Conservation (phyloP, 2,797 vertebrate genomes). For the Sebastolobus alascanus region DNA sequence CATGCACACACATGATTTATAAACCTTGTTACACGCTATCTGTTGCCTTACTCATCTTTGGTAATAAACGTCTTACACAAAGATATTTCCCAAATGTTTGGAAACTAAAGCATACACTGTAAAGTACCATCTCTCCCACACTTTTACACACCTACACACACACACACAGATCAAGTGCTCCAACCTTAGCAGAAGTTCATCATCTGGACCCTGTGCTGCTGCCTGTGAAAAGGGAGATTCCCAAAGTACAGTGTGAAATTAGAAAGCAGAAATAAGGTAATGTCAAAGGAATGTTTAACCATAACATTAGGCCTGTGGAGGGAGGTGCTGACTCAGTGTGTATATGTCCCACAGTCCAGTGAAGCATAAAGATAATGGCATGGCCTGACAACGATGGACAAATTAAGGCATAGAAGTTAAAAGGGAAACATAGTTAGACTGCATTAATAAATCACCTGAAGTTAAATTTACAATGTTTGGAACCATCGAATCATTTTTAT, state of each 20-base stretch:
- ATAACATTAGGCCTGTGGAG: conserved; percentile 47
- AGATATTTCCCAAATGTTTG: conserved; percentile 24
- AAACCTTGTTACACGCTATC: neutral
- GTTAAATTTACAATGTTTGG: conserved; percentile 8
- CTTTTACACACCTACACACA: neutral
- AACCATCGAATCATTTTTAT: neutral
- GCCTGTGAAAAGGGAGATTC: conserved; percentile 57
- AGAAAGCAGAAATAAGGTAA: conserved; percentile 59
- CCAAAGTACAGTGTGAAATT: conserved; percentile 50
- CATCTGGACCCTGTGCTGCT: conserved; percentile 20
- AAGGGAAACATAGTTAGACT: neutral
- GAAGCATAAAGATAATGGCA: conserved; percentile 44
- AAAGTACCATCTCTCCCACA: neutral
- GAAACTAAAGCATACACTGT: neutral
- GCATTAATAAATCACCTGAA: neutral
- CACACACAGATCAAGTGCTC: neutral
- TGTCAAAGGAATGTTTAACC: conserved; percentile 58
- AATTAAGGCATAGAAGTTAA: neutral
- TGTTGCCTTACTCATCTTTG: neutral
- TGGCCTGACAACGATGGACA: conserved; percentile 9
- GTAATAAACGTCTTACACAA: neutral
- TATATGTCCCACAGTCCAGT: conserved; percentile 43
- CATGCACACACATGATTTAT: neutral
- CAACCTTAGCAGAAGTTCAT: conserved; percentile 29
- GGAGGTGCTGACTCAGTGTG: conserved; percentile 52